Percentiles rank a stretch among this genome's conserved stretches.
Conservation (phyloP, 2,888 invertebrate genomes). For the Archips xylosteana region DNA sequence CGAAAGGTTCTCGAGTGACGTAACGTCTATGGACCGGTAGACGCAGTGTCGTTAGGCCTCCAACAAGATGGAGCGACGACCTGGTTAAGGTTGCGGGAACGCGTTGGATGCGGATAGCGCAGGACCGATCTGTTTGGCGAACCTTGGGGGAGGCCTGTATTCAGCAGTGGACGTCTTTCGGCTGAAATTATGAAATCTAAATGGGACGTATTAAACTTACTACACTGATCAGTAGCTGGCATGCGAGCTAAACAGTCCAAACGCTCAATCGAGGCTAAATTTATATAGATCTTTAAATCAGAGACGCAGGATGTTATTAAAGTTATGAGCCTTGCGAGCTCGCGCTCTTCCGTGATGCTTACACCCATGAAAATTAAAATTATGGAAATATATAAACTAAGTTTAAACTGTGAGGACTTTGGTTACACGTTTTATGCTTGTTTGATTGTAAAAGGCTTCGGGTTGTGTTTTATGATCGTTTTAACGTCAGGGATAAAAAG, state of each 20-base stretch:
- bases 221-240: background rate
- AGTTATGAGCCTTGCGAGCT: slow-evolving; percentile 43
- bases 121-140: no score
- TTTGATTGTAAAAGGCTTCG: background rate
- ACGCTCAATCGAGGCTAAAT: slow-evolving; percentile 52
- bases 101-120: no score
- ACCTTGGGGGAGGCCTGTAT: no score
- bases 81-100: no score
- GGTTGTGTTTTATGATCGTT: background rate
- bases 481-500: background rate
- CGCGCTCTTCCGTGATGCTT: slow-evolving; percentile 21
- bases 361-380: slow-evolving; percentile 24
- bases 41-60: no score
- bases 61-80: no score
- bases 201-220: no score
- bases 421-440: background rate
- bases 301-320: slow-evolving; percentile 52
- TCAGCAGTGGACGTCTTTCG: no score
- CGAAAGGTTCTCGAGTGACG: no score
- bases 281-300: slow-evolving; percentile 68
- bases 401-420: slow-evolving; percentile 2
- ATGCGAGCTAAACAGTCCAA: slow-evolving; percentile 42
- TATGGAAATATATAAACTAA: slow-evolving; percentile 9
- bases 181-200: no score
- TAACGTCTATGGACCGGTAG: no score